These are phyloP conservation scores for Crossaster papposus DNA, from an alignment of 53 echinoderm and acorn worm species.

Conservation along the genomic window DNA sequence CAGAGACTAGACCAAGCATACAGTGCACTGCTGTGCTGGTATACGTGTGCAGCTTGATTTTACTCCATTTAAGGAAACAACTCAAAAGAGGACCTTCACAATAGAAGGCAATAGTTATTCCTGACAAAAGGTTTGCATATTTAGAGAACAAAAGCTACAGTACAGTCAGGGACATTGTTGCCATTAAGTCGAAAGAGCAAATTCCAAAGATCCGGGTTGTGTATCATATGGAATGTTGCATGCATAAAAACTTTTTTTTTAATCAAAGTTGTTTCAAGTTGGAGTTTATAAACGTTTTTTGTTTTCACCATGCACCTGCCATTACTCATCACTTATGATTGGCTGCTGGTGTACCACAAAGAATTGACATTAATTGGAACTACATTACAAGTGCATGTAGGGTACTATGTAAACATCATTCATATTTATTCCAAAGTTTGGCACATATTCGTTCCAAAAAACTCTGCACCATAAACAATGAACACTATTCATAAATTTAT, in stretches of 20 bases:
- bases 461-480: background rate
- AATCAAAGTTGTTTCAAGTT: background rate
- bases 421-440: background rate
- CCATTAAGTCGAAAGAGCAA: conserved; percentile 12
- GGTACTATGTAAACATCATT: too few relatives aligned
- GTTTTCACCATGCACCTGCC: too few relatives aligned
- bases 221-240: too few relatives aligned
- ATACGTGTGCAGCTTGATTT: background rate
- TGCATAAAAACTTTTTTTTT: background rate
- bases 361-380: too few relatives aligned
- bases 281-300: too few relatives aligned
- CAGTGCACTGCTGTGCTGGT: background rate
- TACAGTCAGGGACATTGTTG: background rate
- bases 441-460: background rate
- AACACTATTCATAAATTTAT: background rate
- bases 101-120: background rate
- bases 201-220: background rate
- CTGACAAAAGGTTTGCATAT: conserved; percentile 7
- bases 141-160: background rate
- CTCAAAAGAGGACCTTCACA: background rate
- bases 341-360: too few relatives aligned
- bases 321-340: too few relatives aligned
- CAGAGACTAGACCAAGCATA: too few relatives aligned
- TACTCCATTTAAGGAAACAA: background rate
- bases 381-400: too few relatives aligned